Base-by-base conservation (phyloP, 2,113 vertebrate species). In the Antigone vipio region DNA sequence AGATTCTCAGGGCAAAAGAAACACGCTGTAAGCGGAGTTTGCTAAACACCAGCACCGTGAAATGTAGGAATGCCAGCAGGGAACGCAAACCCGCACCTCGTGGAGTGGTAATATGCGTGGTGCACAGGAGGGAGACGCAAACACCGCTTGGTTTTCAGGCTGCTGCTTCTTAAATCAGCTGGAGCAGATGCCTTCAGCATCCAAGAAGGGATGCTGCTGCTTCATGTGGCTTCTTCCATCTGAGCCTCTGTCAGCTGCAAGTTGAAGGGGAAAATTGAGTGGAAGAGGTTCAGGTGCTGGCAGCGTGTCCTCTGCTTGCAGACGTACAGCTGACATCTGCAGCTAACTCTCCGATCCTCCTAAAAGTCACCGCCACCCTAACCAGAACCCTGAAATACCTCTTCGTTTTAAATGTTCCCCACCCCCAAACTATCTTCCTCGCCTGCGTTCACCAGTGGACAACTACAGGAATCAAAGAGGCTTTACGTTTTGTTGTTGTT, bases 241-340 rank as follows among this genome's bases (percentile, higher is more conserved):
- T 24, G 76, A 49, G 71, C 53, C 83, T 68, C 75, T 27, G 26
- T 62, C 84, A 87, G 81, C 87, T 85, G 42, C 50, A 26, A 52
- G 21, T 5, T 17, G 11, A 69, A 58, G 45, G n/a, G 34, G 73
- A 56, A 72, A 69, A 40, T 0, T 1, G 1, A 66, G 63, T 42
- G 40, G 55, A 73, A 47, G 75, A 94, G 45, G 63, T 67, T 85
- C 76, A 88, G 85, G 62, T 80, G 72, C 64, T 63, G 79, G 76
- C 71, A 74, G 22, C 0, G 0, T 13, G 23, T 74, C 50, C 73
- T 14, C 3, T 19, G 26, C 68, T 69, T 74, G 42, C 68, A 85
- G 69, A 53, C 1, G 2, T 55, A 6, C 64, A 59, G 63, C 72
- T 85, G 84, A 82, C 64, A 85, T 44, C 87, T 92, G 75, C 55